Conservation (phyloP, 2,888 invertebrate species). For the Homarus gammarus region DNA sequence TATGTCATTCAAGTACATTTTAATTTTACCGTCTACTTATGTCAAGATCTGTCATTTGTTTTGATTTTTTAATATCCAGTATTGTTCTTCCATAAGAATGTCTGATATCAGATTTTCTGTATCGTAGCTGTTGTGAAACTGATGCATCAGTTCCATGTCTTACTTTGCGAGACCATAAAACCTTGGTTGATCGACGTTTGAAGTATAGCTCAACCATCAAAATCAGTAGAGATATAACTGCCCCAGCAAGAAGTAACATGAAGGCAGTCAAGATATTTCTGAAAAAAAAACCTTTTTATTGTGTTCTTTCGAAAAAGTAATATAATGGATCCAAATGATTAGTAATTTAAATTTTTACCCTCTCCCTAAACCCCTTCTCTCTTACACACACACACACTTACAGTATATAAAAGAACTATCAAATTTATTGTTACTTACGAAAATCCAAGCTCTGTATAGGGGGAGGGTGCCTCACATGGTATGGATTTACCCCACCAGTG, state of each 20-base stretch:
- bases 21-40: too few relatives aligned
- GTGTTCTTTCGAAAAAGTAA: too few relatives aligned
- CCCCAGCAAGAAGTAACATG: not conserved
- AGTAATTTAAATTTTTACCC: not conserved
- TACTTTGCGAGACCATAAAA: not conserved
- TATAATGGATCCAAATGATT: not conserved
- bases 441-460: slow-evolving; percentile 31
- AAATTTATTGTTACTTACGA: not conserved
- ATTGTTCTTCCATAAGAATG: too few relatives aligned
- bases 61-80: too few relatives aligned
- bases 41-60: too few relatives aligned
- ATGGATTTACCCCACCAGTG: slow-evolving; percentile 56
- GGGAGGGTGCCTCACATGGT: slow-evolving; percentile 35
- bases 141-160: not conserved
- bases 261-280: slow-evolving; percentile 7
- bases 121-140: not conserved
- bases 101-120: not conserved
- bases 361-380: not conserved
- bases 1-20: too few relatives aligned
- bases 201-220: not conserved
- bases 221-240: not conserved
- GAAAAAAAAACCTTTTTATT: not conserved
- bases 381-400: not conserved
- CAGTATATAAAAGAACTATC: not conserved
- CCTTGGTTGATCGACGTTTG: not conserved